Evolutionary conservation across 2,113 vertebrate species (phyloP).

Genomic region (Propithecus coquereli): DNA sequence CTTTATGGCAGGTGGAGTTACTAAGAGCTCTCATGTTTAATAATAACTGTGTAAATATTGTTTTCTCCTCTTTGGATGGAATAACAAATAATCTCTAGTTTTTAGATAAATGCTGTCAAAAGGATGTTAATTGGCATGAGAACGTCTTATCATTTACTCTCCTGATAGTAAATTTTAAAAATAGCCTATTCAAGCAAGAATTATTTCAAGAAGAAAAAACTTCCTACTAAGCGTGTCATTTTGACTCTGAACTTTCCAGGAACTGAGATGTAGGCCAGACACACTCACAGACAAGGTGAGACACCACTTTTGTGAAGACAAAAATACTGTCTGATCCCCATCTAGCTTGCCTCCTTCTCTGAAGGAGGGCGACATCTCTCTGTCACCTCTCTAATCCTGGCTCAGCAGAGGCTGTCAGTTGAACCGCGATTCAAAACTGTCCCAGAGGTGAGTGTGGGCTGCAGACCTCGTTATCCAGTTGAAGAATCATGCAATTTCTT

Average conservation of each 20-base stretch:
- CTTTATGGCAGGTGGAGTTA: slow-evolving; percentile 62
- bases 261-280: slow-evolving; percentile 68
- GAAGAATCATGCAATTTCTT: slow-evolving; percentile 68
- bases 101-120: slow-evolving; percentile 33
- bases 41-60: slow-evolving; percentile 64
- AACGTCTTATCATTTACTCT: slow-evolving; percentile 23
- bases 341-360: slow-evolving; percentile 74
- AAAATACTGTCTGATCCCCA: slow-evolving; percentile 70
- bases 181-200: slow-evolving; percentile 62
- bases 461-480: slow-evolving; percentile 64
- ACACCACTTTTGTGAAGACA: slow-evolving; percentile 70
- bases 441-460: slow-evolving; percentile 64
- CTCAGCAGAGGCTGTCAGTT: slow-evolving; percentile 77
- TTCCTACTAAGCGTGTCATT: slow-evolving; percentile 73
- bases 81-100: slow-evolving; percentile 58
- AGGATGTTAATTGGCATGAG: slow-evolving; percentile 47
- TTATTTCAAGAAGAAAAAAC: slow-evolving; percentile 65
- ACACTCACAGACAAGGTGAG: slow-evolving; percentile 69
- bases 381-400: slow-evolving; percentile 77
- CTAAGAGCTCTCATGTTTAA: slow-evolving; percentile 30
- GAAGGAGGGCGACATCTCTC: slow-evolving; percentile 75
- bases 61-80: slow-evolving; percentile 56
- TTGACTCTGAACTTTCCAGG: slow-evolving; percentile 58
- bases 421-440: slow-evolving; percentile 76
- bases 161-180: neutral